Conservation (phyloP, 2,797 vertebrate species). For the Peromyscus aztecus region DNA sequence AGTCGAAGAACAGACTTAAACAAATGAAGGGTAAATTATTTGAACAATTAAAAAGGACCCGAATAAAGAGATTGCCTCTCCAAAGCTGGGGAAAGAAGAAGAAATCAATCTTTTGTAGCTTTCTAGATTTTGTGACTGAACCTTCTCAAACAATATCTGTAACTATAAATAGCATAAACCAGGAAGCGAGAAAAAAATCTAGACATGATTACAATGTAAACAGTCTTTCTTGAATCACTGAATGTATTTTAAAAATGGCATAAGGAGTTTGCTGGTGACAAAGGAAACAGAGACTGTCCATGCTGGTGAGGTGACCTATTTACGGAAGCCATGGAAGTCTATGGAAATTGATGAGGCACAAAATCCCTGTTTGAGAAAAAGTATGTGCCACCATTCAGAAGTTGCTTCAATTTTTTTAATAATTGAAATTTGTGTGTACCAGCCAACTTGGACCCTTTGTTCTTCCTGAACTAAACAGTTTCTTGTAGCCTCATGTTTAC, state of each 20-base stretch:
- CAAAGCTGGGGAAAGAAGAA: neutral
- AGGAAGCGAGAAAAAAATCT: neutral
- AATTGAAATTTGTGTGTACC: constrained; percentile 89
- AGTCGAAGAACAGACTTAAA: neutral
- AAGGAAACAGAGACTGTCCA: constrained; percentile 71
- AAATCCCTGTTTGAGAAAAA: constrained; percentile 82
- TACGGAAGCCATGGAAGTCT: constrained; percentile 79
- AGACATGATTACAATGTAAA: neutral
- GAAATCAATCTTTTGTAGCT: neutral
- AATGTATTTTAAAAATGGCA: neutral
- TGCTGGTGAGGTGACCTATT: constrained; percentile 78
- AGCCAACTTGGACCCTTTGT: constrained; percentile 89
- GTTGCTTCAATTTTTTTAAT: constrained; percentile 87
- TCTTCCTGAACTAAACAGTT: constrained; percentile 88
- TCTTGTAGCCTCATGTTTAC: constrained; percentile 89
- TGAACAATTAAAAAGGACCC: neutral
- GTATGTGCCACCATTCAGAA: constrained; percentile 85
- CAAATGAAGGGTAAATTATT: neutral
- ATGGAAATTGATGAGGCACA: constrained; percentile 80
- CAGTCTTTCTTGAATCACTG: neutral
- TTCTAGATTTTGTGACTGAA: neutral
- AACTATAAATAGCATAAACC: neutral
- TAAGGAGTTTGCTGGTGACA: constrained; percentile 21
- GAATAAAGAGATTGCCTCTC: neutral
- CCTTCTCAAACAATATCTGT: neutral